A percentile compares a stretch with the other conserved stretches of the same genome.
These are phyloP conservation scores for Ariopsis seemanni DNA, from an alignment of 2,113 vertebrate species.

Conservation along the genomic window DNA sequence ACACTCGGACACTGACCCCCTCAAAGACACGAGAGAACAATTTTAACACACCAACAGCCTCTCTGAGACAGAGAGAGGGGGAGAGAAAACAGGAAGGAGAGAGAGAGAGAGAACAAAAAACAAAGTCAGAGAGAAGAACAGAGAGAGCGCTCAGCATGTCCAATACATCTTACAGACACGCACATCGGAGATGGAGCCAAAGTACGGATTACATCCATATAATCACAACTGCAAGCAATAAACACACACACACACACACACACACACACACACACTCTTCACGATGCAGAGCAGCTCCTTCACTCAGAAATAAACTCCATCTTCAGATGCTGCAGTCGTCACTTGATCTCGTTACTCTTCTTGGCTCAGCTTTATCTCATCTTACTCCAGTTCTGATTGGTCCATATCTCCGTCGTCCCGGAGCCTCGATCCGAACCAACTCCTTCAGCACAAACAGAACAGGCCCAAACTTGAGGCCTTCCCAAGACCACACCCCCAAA, in stretches of 20 bases:
- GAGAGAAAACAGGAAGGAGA: neutral
- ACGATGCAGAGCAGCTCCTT: conserved; percentile 19
- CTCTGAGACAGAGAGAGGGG: neutral
- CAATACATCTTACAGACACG: neutral
- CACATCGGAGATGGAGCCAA: neutral
- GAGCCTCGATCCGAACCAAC: neutral
- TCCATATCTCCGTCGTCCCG: neutral
- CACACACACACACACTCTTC: neutral
- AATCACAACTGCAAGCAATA: conserved; percentile 2
- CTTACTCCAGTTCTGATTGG: neutral
- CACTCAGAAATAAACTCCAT: conserved; percentile 5
- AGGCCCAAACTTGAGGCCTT: conserved; percentile 8
- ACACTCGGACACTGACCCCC: neutral
- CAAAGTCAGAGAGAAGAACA: no score
- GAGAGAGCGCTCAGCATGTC: neutral
- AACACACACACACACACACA: neutral
- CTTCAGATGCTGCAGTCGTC: neutral
- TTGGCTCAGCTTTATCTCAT: neutral
- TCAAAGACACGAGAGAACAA: neutral
- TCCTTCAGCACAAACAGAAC: neutral
- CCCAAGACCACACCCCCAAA: conserved; percentile 33
- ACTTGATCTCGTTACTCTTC: no score
- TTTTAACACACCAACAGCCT: no score
- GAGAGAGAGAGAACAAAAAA: neutral
- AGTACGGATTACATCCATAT: neutral